Evolutionary conservation across 1,140 invertebrate species (phyloP).

Genomic region (Chymomyza costata): DNA sequence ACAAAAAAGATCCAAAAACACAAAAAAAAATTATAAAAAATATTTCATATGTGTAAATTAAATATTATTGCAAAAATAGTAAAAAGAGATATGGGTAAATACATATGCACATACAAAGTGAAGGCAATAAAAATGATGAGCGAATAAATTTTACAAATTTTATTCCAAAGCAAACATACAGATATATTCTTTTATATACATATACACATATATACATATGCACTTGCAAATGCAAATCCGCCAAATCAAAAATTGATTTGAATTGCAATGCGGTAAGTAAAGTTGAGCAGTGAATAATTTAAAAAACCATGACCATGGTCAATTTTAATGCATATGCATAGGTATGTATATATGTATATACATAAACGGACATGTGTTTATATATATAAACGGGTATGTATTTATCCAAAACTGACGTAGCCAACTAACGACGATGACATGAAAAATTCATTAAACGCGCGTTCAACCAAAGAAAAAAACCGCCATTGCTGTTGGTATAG

Average conservation of each 20-base stretch:
- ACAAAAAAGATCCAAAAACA: slow-evolving; percentile 27
- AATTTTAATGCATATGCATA: no score
- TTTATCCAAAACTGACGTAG: no score
- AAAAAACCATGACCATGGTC: slow-evolving; percentile 16
- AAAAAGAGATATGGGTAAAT: no score
- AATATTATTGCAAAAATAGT: slow-evolving; percentile 36
- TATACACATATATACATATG: neutral
- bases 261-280: slow-evolving; percentile 62
- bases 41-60: slow-evolving; percentile 38
- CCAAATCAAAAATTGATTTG: slow-evolving; percentile 69
- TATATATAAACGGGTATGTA: no score
- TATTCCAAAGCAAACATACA: slow-evolving; percentile 33
- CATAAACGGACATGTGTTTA: no score
- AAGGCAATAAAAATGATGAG: slow-evolving; percentile 6
- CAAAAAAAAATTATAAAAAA: neutral
- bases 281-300: slow-evolving; percentile 53
- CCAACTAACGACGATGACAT: slow-evolving; percentile 40
- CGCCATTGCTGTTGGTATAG: no score
- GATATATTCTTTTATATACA: slow-evolving; percentile 15
- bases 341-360: no score
- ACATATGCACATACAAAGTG: slow-evolving; percentile 3
- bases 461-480: slow-evolving; percentile 49
- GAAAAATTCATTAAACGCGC: slow-evolving; percentile 67
- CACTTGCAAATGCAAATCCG: slow-evolving; percentile 43
- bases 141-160: slow-evolving; percentile 45